phyloP scores from a whole-genome alignment of 2,113 vertebrate species.

The Thalassarche chlororhynchos region DNA sequence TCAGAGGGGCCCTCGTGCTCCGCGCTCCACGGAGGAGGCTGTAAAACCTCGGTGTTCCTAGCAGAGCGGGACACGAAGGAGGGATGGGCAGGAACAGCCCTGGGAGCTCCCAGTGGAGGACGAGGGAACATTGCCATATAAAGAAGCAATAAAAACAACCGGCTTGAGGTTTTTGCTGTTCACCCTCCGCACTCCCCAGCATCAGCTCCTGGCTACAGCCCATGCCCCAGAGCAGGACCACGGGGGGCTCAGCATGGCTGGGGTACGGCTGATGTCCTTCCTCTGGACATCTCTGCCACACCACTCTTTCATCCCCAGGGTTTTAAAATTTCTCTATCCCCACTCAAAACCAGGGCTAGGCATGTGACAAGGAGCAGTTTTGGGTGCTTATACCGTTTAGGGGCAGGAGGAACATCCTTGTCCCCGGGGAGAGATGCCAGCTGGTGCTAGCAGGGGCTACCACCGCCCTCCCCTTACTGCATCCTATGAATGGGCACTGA shows the following conservation, averaged over 20 bases:
- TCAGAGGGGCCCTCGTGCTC: not conserved
- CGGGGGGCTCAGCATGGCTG: not conserved
- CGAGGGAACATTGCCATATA: not conserved
- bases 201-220: not conserved
- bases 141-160: not conserved
- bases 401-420: not conserved
- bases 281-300: not conserved
- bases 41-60: not conserved
- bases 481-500: fast-evolving
- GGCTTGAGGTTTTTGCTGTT: not conserved
- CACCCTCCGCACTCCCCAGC: not conserved
- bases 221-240: not conserved
- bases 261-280: not conserved
- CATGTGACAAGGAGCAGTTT: not conserved
- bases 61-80: not conserved
- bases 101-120: not conserved
- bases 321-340: not conserved
- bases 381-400: not conserved
- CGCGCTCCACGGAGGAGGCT: not conserved
- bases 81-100: not conserved
- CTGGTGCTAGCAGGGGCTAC: not conserved
- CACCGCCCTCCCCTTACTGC: not conserved
- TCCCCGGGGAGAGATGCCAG: not conserved
- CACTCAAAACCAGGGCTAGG: not conserved
- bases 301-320: not conserved